Percentiles rank a stretch among this genome's conserved stretches.
phyloP scores from a whole-genome alignment of 2,797 vertebrate genomes.

The Sebastes jordani region DNA sequence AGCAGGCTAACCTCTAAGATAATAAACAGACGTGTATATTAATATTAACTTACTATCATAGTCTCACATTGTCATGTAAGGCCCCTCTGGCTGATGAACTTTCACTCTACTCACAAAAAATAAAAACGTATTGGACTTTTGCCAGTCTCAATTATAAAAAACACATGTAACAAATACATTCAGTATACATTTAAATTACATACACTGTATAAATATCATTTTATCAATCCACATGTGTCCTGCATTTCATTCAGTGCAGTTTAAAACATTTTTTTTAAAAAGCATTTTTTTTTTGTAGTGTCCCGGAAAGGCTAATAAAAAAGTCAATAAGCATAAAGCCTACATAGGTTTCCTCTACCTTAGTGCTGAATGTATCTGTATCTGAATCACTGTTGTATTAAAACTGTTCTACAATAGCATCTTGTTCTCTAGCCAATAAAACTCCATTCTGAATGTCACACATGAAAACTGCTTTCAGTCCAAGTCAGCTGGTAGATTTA shows the following conservation, averaged over 20 bases:
- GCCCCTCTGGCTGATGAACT: not conserved
- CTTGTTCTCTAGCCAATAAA: not conserved
- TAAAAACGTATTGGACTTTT: not conserved
- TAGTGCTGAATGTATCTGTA: not conserved
- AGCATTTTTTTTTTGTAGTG: not conserved
- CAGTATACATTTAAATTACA: not conserved
- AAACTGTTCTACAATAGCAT: not conserved
- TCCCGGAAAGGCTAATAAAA: not conserved
- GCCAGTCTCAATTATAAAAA: not conserved
- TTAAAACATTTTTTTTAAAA: too few species aligned
- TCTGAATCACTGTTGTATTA: not conserved
- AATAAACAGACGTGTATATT: not conserved
- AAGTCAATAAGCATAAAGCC: not conserved
- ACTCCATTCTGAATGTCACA: not conserved
- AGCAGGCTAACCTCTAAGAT: too few species aligned
- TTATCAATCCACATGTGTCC: not conserved
- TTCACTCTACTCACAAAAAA: not conserved
- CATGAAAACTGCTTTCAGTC: not conserved
- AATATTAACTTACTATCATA: not conserved
- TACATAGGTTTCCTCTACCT: not conserved
- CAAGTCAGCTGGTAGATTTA: not conserved
- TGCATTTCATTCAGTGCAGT: not conserved
- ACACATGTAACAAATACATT: not conserved
- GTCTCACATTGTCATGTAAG: not conserved
- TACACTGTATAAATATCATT: not conserved